A percentile compares a stretch with the other conserved stretches of the same genome.
phyloP scores from a whole-genome alignment of 37 sponge, comb jelly and placozoan genomes.

The Axinella damicornis region DNA sequence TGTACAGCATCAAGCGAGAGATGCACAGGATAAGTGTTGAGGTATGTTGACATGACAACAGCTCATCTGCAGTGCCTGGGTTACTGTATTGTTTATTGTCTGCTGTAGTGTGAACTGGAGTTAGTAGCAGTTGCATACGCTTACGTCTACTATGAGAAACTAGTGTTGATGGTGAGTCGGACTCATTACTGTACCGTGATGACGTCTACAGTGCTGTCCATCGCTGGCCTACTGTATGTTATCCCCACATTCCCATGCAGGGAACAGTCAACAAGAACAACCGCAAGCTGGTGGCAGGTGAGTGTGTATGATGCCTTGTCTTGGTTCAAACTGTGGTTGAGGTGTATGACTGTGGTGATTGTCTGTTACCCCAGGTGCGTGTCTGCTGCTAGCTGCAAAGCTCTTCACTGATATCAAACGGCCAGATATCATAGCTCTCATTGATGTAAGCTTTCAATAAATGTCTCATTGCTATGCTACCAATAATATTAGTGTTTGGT shows the following conservation, averaged over 20 bases:
- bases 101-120: conserved; percentile 65
- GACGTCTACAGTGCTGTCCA: too few species aligned
- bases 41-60: conserved; percentile 52
- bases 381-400: conserved; percentile 86
- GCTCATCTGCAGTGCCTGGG: not conserved
- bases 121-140: conserved; percentile 66
- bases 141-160: conserved; percentile 92
- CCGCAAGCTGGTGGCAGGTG: conserved; percentile 76
- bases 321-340: not conserved
- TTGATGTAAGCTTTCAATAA: conserved; percentile 55
- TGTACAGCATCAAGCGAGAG: conserved; percentile 67
- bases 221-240: too few species aligned
- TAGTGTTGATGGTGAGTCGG: conserved; percentile 73
- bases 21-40: conserved; percentile 51
- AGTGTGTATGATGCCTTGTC: too few species aligned
- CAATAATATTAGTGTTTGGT: not conserved
- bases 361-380: conserved; percentile 38
- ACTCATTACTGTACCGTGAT: not conserved
- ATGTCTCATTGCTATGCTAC: too few species aligned
- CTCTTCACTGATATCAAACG: conserved; percentile 65
- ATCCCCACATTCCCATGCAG: too few species aligned
- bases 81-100: not conserved
- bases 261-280: conserved; percentile 77
- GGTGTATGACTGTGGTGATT: too few species aligned
- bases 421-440: conserved; percentile 46